Conservation (phyloP, 2,888 invertebrate species). For the Eulithis prunata region DNA sequence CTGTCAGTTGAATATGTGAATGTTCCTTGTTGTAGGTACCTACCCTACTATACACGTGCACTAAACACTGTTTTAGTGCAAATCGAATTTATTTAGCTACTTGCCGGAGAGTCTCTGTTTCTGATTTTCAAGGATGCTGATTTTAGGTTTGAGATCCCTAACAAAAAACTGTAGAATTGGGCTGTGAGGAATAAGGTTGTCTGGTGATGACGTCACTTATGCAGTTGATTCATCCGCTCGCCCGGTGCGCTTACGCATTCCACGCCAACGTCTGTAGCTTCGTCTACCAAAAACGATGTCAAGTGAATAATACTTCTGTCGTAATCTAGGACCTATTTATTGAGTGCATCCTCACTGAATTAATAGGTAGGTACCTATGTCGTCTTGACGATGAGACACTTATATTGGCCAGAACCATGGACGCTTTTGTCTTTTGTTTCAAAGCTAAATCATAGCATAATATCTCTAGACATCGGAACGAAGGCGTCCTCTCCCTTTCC, state of each 20-base stretch:
- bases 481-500: too few species aligned
- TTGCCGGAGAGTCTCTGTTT: too few species aligned
- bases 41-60: not conserved
- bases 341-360: slow-evolving; percentile 38
- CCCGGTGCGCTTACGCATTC: slow-evolving; percentile 67
- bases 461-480: too few species aligned
- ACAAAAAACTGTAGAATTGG: not conserved
- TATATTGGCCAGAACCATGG: not conserved
- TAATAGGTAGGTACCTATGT: slow-evolving; percentile 2
- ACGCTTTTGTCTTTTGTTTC: too few species aligned
- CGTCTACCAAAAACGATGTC: slow-evolving; percentile 57
- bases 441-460: too few species aligned
- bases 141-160: not conserved
- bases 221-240: slow-evolving; percentile 63
- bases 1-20: too few species aligned
- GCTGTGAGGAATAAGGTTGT: slow-evolving; percentile 45
- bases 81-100: not conserved
- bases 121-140: too few species aligned
- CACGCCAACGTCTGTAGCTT: slow-evolving; percentile 58
- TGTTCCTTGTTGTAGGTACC: not conserved
- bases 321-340: slow-evolving; percentile 41
- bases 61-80: too few species aligned
- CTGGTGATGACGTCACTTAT: slow-evolving; percentile 71
- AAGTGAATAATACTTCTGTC: slow-evolving; percentile 42
- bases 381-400: slow-evolving; percentile 1